These are phyloP conservation scores for Pyrgilauda ruficollis DNA, from an alignment of 2,113 vertebrate genomes.

Conservation along the genomic window DNA sequence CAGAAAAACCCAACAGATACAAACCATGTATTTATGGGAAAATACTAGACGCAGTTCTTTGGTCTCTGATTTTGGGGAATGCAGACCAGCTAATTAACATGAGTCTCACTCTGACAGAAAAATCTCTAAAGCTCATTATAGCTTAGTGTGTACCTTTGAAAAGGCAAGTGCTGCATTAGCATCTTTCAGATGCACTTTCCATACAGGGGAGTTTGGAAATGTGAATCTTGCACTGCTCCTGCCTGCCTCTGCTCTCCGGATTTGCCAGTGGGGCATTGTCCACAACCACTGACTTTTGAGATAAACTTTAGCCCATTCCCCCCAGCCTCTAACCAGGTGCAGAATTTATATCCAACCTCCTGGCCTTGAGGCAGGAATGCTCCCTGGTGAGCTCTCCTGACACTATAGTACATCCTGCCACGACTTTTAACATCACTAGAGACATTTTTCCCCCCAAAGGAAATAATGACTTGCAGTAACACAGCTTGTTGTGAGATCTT, in stretches of 20 bases:
- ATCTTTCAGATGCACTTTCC: not conserved
- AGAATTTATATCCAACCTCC: conserved; percentile 7
- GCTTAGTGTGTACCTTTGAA: not conserved
- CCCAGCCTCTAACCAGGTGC: not conserved
- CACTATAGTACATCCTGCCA: conserved; percentile 42
- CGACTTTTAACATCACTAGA: conserved; percentile 39
- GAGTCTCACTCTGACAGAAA: not conserved
- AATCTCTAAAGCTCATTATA: not conserved
- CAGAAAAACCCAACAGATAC: not conserved
- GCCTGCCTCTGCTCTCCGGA: not conserved
- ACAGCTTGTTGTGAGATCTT: conserved; percentile 63
- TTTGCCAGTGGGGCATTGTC: not conserved
- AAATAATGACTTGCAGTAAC: conserved; percentile 67
- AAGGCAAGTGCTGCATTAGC: not conserved
- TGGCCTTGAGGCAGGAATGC: conserved; percentile 50
- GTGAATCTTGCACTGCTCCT: not conserved
- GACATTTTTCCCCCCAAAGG: conserved; percentile 26
- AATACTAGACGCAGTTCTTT: not conserved
- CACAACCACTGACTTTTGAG: not conserved
- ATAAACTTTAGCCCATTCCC: not conserved
- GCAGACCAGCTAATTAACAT: not conserved
- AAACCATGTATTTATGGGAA: not conserved
- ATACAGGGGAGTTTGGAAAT: not conserved
- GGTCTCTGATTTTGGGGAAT: not conserved
- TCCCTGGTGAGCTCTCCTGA: conserved; percentile 26